These are phyloP conservation scores for Falco columbarius DNA, from an alignment of 2,797 vertebrate genomes.

Conservation along the genomic window DNA sequence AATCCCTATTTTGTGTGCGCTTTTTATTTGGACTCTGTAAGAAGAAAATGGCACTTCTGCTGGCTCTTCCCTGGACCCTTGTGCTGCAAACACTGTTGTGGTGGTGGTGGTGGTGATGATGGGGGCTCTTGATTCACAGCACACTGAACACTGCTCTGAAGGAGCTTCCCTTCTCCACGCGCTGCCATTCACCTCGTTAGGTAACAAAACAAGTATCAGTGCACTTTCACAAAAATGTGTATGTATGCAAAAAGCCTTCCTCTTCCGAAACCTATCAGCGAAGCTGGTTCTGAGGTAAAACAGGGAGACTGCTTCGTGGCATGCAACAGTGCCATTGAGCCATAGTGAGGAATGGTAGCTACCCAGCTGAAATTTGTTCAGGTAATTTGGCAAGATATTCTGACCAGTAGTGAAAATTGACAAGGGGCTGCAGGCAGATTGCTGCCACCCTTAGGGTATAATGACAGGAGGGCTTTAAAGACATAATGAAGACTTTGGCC, in stretches of 20 bases:
- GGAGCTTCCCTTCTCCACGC: background rate
- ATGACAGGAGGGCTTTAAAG: background rate
- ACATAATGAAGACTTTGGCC: background rate
- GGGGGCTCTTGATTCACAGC: background rate
- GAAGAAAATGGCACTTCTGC: background rate
- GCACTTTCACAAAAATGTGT: accelerated
- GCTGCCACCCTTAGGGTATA: background rate
- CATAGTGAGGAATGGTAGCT: background rate
- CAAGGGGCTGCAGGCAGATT: background rate
- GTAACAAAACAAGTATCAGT: background rate
- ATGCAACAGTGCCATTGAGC: background rate
- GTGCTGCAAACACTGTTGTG: background rate
- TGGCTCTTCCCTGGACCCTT: background rate
- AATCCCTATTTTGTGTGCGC: background rate
- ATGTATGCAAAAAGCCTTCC: background rate
- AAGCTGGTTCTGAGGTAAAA: background rate
- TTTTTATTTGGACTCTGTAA: background rate
- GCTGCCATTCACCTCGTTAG: accelerated
- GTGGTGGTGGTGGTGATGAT: background rate
- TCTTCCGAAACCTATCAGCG: accelerated
- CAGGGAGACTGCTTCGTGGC: background rate
- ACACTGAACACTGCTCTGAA: background rate
- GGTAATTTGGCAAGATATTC: background rate
- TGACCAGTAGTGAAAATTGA: background rate
- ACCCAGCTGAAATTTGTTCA: background rate